Base-by-base conservation (phyloP, 2,888 invertebrate species). In the Lepidocyrtinus sp. region DNA sequence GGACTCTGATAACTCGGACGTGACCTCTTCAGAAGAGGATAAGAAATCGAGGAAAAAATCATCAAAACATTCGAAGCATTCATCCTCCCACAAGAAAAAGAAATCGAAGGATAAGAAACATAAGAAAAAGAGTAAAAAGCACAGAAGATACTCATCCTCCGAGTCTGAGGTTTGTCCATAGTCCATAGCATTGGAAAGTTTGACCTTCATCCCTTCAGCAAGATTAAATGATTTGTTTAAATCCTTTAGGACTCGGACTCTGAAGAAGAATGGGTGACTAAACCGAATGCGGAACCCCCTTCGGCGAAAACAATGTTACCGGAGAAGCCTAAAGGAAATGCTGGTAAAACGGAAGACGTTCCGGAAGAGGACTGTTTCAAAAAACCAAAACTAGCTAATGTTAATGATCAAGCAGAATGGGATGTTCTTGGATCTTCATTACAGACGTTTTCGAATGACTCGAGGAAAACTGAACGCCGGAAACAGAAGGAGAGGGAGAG, bases 371-470 rank as follows among this genome's bases (percentile, higher is more conserved):
- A 72, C 26, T 17, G 7, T 61, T 61, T 61, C 15, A 77, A 77
- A 22, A 71, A 71, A 61, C 62, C 73, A 7, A 70, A 82, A 81
- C 19, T 69, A 17, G 17, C 46, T 2, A 27, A 12, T 55, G 55
- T n/a, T n/a, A 61, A 69, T 46, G 62, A 75, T 27, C 69, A 64
- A 3, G 81, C 75, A 22, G 84, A 83, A 25, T 82, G 84, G 83
- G 69, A 71, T 63, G 27, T 50, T 67, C 78, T 85, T 36, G 83
- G 78, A n/a, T 26, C 46, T 55, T 21, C 68, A 7, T 26, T 85
- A 7, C 83, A 82, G 19, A 85, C 85, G 0, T 85, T 71, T 68
- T 82, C 85, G 1, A 85, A 85, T 77, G 82, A 83, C 24, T 65
- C 76, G 1, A 84, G 82, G 59, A 81, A 64, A 45, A 17, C 70